These are phyloP conservation scores for Zaprionus capensis DNA, from an alignment of 1,140 invertebrate genomes.

Conservation along the genomic window DNA sequence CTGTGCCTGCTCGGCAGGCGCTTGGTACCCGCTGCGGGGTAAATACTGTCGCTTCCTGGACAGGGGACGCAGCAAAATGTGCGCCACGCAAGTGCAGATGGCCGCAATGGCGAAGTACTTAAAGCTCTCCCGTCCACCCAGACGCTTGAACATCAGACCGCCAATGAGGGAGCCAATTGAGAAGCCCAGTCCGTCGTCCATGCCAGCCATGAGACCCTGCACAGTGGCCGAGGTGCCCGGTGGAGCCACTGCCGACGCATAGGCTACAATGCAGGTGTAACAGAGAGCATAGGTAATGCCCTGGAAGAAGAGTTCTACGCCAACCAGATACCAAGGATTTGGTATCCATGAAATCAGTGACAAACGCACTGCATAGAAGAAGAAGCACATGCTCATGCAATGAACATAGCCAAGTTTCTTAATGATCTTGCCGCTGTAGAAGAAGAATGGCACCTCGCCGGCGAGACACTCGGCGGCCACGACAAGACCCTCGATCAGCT, in stretches of 20 bases:
- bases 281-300: slow-evolving; percentile 92
- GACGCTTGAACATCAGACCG: slow-evolving; percentile 86
- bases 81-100: slow-evolving; percentile 85
- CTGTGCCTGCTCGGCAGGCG: slow-evolving; percentile 59
- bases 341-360: slow-evolving; percentile 88
- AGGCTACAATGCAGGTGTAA: slow-evolving; percentile 91
- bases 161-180: slow-evolving; percentile 87
- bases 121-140: slow-evolving; percentile 86
- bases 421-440: slow-evolving; percentile 89
- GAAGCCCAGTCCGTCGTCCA: slow-evolving; percentile 91
- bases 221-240: slow-evolving; percentile 92
- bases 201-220: slow-evolving; percentile 92
- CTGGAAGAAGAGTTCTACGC: slow-evolving; percentile 90
- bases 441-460: slow-evolving; percentile 91
- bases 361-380: slow-evolving; percentile 88
- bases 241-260: slow-evolving; percentile 90
- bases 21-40: slow-evolving; percentile 68
- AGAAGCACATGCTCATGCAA: slow-evolving; percentile 89
- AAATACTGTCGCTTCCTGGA: slow-evolving; percentile 74
- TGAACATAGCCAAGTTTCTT: slow-evolving; percentile 89
- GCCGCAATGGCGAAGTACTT: slow-evolving; percentile 86
- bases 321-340: slow-evolving; percentile 90
- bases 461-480: slow-evolving; percentile 90
- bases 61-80: slow-evolving; percentile 81
- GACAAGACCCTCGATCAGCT: slow-evolving; percentile 90